Conservation (phyloP, 2,113 vertebrate species). For the Spheniscus mendiculus region DNA sequence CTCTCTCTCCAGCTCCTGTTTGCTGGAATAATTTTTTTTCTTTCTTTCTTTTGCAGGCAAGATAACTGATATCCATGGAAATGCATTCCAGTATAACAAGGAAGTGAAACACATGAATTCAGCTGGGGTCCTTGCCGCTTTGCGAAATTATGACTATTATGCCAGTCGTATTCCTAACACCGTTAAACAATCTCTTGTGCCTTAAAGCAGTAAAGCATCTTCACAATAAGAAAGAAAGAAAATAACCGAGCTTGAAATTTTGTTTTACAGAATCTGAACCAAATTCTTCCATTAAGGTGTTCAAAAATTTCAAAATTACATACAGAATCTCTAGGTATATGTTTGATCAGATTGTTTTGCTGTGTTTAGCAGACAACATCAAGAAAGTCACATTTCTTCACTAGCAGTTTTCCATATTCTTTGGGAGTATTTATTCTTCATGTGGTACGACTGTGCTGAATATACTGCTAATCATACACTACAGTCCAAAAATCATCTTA, state of each 20-base stretch:
- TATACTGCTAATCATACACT: not conserved
- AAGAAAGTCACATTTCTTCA: not conserved
- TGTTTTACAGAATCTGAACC: not conserved
- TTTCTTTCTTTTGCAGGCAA: constrained; percentile 76
- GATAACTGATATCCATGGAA: constrained; percentile 92
- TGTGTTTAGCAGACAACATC: not conserved
- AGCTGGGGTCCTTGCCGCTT: constrained; percentile 88
- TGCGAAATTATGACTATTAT: constrained; percentile 91
- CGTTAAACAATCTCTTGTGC: constrained; percentile 84
- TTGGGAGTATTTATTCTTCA: not conserved
- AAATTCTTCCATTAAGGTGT: not conserved
- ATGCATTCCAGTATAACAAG: constrained; percentile 86
- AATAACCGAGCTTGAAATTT: not conserved
- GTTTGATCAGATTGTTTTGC: not conserved
- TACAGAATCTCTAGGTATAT: not conserved
- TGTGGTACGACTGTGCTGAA: not conserved
- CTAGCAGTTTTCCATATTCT: not conserved
- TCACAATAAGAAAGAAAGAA: not conserved
- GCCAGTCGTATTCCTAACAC: constrained; percentile 85
- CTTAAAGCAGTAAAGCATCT: constrained; percentile 41
- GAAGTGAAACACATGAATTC: constrained; percentile 96
- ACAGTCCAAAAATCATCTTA: not conserved
- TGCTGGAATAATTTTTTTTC: not conserved
- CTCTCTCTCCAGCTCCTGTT: not conserved
- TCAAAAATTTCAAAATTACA: constrained; percentile 12